phyloP scores from a whole-genome alignment of 2,113 vertebrate species.

The Xenus cinereus region DNA sequence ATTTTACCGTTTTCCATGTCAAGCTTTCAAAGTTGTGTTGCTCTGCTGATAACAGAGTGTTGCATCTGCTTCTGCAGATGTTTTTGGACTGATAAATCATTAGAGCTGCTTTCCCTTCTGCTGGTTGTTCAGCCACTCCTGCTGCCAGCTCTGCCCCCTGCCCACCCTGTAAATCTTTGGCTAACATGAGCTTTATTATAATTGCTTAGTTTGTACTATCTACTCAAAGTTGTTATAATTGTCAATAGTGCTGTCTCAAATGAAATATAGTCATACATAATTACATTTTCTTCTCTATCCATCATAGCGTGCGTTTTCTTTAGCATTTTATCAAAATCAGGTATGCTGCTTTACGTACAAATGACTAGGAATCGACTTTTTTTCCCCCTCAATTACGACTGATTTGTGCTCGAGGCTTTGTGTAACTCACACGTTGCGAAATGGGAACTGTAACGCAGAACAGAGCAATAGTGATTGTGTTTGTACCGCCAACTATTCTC shows the following conservation, averaged over 20 bases:
- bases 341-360: background rate
- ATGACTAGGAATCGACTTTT: background rate
- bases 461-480: background rate
- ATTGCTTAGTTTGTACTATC: background rate
- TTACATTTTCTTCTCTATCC: background rate
- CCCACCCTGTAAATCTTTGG: background rate
- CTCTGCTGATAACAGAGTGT: background rate
- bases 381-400: background rate
- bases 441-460: background rate
- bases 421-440: background rate
- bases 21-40: background rate
- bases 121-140: background rate
- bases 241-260: background rate
- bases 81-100: background rate
- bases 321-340: background rate
- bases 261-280: background rate
- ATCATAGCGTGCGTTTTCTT: background rate
- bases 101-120: background rate
- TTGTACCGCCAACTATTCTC: background rate
- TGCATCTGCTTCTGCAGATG: background rate
- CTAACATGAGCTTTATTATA: background rate
- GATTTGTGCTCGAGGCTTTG: background rate
- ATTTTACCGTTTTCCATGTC: background rate
- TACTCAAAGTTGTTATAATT: background rate
- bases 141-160: background rate